Conservation (phyloP, 2,113 vertebrate species). For the Gnathonemus echidnorhynchus region DNA sequence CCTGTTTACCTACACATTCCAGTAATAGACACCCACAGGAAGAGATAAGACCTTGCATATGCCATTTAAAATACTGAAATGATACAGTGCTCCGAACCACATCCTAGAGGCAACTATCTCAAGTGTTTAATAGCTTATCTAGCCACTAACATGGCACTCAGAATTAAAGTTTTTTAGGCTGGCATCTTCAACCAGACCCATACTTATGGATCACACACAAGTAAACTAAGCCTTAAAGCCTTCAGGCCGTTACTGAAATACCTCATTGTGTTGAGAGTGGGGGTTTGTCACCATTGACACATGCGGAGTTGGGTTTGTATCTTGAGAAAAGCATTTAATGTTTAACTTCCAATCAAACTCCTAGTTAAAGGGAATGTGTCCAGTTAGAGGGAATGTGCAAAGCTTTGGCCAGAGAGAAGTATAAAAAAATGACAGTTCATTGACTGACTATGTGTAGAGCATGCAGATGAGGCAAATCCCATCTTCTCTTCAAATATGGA, state of each 20-base stretch:
- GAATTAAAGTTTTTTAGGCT: not conserved
- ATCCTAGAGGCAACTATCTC: not conserved
- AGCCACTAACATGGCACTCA: not conserved
- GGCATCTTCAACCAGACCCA: not conserved
- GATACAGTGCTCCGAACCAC: conserved; percentile 9
- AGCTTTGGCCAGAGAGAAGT: not conserved
- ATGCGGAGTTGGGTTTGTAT: not conserved
- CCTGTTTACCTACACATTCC: conserved; percentile 15
- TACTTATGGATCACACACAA: not conserved
- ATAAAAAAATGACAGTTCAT: not conserved
- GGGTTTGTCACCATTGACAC: not conserved
- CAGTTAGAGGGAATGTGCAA: not conserved
- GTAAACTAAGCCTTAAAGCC: not conserved
- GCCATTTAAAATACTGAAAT: conserved; percentile 12
- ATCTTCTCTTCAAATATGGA: not conserved
- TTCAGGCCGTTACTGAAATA: not conserved
- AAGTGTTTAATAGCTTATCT: not conserved
- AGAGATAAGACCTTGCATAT: not conserved
- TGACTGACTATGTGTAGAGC: not conserved
- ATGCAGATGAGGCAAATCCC: not conserved
- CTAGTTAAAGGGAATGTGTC: not conserved
- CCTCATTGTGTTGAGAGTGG: not conserved
- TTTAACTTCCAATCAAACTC: not conserved
- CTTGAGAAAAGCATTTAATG: not conserved
- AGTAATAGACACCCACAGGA: conserved; percentile 7